Percentiles rank a stretch among this genome's conserved stretches.
Evolutionary conservation across 2,888 invertebrate species (phyloP).

Genomic region (Ennomos fuscantarius): DNA sequence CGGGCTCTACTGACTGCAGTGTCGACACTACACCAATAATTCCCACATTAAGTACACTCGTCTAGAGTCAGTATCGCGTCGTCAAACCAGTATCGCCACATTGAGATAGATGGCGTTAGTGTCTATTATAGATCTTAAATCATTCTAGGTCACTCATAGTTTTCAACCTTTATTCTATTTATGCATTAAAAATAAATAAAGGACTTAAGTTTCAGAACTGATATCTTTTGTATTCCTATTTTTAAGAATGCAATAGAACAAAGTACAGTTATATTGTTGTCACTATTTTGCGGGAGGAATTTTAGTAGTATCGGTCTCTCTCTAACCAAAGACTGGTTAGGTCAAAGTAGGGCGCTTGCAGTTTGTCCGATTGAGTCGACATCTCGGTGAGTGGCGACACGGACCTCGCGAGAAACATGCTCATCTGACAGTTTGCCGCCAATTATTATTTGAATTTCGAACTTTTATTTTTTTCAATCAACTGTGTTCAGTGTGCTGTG

Average conservation of each 20-base stretch:
- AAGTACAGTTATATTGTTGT: conserved; percentile 36
- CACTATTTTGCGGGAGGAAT: conserved; percentile 50
- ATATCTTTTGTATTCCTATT: background rate
- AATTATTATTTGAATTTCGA: conserved; percentile 60
- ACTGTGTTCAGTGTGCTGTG: conserved; percentile 61
- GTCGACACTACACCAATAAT: background rate
- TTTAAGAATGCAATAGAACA: no score
- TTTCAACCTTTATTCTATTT: conserved; percentile 1
- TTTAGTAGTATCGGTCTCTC: conserved; percentile 59
- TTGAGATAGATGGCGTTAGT: conserved; percentile 31
- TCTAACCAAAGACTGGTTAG: conserved; percentile 73
- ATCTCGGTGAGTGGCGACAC: conserved; percentile 80
- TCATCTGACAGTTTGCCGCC: conserved; percentile 79
- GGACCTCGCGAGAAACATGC: conserved; percentile 78
- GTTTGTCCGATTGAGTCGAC: conserved; percentile 72
- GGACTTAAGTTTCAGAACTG: background rate
- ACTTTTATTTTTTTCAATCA: conserved; percentile 43
- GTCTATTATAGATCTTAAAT: conserved; percentile 30
- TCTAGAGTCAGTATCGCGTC: background rate
- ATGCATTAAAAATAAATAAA: background rate
- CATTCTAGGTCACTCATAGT: background rate
- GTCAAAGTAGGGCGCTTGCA: conserved; percentile 79
- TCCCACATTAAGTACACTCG: background rate
- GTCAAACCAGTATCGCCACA: conserved; percentile 6
- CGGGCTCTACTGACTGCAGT: no score